phyloP scores from a whole-genome alignment of 2,888 invertebrate genomes.

The Lasioglossum villosulum region DNA sequence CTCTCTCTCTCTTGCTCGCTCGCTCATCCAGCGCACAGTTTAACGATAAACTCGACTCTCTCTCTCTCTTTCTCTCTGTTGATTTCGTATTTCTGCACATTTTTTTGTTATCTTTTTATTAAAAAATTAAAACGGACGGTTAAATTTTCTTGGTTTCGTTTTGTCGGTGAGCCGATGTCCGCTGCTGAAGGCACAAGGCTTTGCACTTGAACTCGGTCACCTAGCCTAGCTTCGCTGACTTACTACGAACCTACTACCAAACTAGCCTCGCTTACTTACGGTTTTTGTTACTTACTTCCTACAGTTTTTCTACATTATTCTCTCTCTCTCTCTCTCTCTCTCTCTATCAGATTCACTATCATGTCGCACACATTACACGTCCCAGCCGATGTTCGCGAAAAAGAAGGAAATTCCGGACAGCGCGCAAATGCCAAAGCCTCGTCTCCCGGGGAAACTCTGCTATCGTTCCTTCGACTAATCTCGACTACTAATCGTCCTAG shows the following conservation, averaged over 20 bases:
- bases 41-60: slow-evolving; percentile 73
- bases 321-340: slow-evolving; percentile 10
- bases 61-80: slow-evolving; percentile 47
- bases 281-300: slow-evolving; percentile 69
- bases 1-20: slow-evolving; percentile 42
- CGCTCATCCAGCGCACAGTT: slow-evolving; percentile 66
- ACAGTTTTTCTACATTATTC: slow-evolving; percentile 57
- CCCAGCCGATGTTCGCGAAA: slow-evolving; percentile 39
- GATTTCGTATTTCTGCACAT: slow-evolving; percentile 53
- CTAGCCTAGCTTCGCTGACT: slow-evolving; percentile 82
- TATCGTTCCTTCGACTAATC: slow-evolving; percentile 21
- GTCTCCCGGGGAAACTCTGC: slow-evolving; percentile 36
- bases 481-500: slow-evolving; percentile 2
- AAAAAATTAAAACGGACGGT: slow-evolving; percentile 84
- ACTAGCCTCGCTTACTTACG: slow-evolving; percentile 75
- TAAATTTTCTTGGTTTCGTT: slow-evolving; percentile 81
- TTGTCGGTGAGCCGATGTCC: slow-evolving; percentile 84
- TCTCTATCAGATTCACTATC: neutral
- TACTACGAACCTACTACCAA: slow-evolving; percentile 74
- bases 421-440: slow-evolving; percentile 57
- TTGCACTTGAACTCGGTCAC: slow-evolving; percentile 85
- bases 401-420: slow-evolving; percentile 50
- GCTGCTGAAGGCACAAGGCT: slow-evolving; percentile 85
- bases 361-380: neutral
- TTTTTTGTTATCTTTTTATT: slow-evolving; percentile 69